Base-by-base conservation (phyloP, 2,888 invertebrate species). In the Chesias legatella region DNA sequence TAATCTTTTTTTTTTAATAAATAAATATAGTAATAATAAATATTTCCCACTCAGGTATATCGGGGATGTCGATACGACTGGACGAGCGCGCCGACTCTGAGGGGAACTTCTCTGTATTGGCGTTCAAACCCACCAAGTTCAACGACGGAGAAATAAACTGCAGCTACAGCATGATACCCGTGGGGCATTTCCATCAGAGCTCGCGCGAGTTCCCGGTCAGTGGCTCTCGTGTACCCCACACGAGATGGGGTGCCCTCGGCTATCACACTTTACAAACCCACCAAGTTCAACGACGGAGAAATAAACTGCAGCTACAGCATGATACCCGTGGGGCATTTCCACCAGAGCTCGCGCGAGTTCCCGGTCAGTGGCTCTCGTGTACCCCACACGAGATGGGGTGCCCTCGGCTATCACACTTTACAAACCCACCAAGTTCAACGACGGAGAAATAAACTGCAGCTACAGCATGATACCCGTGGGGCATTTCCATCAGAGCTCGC, bases 21-120 rank as follows among this genome's bases (percentile, higher is more conserved):
- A n/a, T n/a, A n/a, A n/a, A n/a, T n/a, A n/a, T n/a, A n/a, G n/a
- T n/a, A n/a, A n/a, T n/a, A n/a, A n/a, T n/a, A n/a, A n/a, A n/a
- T n/a, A n/a, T 24, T 25, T 11, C 6, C 6, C 10, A 10, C 21
- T 0, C 64, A 98, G 98, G 98, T 91, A 93, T 98, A 63, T 95
- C 97, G 37, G 99, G 99, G 9, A 94, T 97, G 70, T 94, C 94
- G 48, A 97, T 98, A 63, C 94, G 95, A 56, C 90, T 99, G 55
- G 98, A 99, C 86, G 90, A 93, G 58, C 92, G 94, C 59, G 99
- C 98, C 1, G 98, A 99, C 78, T 98, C 98, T 0, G 97, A 98
- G 76, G 98, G 98, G 6, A 99, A 99, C 79, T 99, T 97, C 86
- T 97, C 98, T 0, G 94, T 99, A 38, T 86, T 98, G 46, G 95